A percentile compares a stretch with the other conserved stretches of the same genome.
These are phyloP conservation scores for Polylopha cassiicola DNA, from an alignment of 2,888 invertebrate species.

Conservation along the genomic window DNA sequence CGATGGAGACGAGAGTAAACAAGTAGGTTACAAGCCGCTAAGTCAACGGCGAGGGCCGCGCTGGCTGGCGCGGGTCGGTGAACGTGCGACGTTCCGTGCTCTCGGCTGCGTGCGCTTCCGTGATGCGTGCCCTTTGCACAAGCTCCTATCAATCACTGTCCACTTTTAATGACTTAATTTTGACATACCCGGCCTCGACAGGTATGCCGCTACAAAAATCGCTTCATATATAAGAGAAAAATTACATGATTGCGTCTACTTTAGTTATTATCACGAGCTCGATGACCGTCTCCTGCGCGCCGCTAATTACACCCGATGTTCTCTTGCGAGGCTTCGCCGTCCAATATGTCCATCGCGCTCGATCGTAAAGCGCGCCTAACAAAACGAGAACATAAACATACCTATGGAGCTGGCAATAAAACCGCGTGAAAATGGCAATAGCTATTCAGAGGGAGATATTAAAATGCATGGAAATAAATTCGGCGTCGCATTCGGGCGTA, in stretches of 20 bases:
- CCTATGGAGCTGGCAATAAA: conserved; percentile 66
- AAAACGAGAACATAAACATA: conserved; percentile 48
- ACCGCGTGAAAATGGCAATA: conserved; percentile 76
- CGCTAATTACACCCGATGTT: conserved; percentile 51
- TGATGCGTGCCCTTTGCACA: conserved; percentile 57
- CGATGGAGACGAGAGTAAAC: conserved; percentile 14
- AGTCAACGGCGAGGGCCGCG: conserved; percentile 6
- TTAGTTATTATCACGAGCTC: conserved; percentile 45
- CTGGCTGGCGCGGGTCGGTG: conserved; percentile 23
- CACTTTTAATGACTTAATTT: conserved; percentile 69
- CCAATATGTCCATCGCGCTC: conserved; percentile 57
- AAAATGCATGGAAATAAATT: conserved; percentile 78
- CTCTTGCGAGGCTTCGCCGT: conserved; percentile 59
- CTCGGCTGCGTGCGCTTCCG: conserved; percentile 56
- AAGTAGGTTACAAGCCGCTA: conserved; percentile 14
- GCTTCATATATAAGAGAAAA: conserved; percentile 53
- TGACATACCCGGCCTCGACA: conserved; percentile 49
- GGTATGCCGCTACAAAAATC: conserved; percentile 37
- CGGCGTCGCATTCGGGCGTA: conserved; percentile 78
- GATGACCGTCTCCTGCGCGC: conserved; percentile 40
- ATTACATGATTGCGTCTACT: conserved; percentile 51
- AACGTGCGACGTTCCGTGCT: conserved; percentile 38
- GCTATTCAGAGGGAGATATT: conserved; percentile 77
- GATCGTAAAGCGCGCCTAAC: conserved; percentile 62
- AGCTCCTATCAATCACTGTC: conserved; percentile 67